phyloP scores from a whole-genome alignment of 2,888 invertebrate species.

The Phalangium opilio region DNA sequence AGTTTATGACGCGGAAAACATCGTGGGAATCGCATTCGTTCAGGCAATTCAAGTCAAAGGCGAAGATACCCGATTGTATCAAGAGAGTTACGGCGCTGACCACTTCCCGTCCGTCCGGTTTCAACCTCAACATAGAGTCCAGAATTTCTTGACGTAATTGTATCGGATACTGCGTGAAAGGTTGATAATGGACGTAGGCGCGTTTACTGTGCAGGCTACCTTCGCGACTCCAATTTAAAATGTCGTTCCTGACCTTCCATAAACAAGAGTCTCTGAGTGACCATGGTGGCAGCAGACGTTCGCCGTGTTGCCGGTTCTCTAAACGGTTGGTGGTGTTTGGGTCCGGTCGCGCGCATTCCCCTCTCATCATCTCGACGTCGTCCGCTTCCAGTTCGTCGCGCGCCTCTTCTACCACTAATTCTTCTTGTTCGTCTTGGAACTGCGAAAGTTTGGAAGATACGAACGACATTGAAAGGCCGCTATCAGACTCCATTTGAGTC shows the following conservation, averaged over 20 bases:
- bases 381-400: too few relatives aligned
- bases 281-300: slow-evolving; percentile 13
- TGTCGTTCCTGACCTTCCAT: slow-evolving; percentile 10
- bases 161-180: slow-evolving; percentile 16
- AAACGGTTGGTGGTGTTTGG: too few relatives aligned
- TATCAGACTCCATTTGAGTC: too few relatives aligned
- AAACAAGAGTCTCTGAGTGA: slow-evolving; percentile 14
- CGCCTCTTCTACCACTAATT: too few relatives aligned
- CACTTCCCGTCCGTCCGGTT: slow-evolving; percentile 13
- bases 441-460: too few relatives aligned
- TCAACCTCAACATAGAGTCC: slow-evolving; percentile 16
- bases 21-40: slow-evolving; percentile 17
- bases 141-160: slow-evolving; percentile 18
- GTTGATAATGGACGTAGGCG: slow-evolving; percentile 8
- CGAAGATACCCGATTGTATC: slow-evolving; percentile 13
- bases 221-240: slow-evolving; percentile 13
- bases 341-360: too few relatives aligned
- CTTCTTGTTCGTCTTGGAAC: too few relatives aligned
- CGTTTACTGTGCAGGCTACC: slow-evolving; percentile 6
- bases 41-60: slow-evolving; percentile 16
- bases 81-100: slow-evolving; percentile 16
- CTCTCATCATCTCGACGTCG: too few relatives aligned
- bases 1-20: slow-evolving; percentile 9
- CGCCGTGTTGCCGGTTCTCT: background rate
- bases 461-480: too few relatives aligned